A percentile compares a stretch with the other conserved stretches of the same genome.
phyloP scores from a whole-genome alignment of 2,888 invertebrate genomes.

The Acanthosepion esculentum region DNA sequence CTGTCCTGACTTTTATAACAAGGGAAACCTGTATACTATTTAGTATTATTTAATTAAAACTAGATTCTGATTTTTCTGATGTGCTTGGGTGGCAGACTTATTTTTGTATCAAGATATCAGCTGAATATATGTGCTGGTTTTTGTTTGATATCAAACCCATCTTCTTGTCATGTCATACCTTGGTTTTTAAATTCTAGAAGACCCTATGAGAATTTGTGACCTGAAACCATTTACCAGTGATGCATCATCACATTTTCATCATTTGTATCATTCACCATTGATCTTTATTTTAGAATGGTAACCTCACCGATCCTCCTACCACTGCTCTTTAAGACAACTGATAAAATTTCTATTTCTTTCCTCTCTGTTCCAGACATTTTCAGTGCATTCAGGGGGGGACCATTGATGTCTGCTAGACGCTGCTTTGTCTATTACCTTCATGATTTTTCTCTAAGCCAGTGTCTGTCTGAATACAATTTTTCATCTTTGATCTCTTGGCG shows the following conservation, averaged over 20 bases:
- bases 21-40: too few relatives aligned
- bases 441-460: background rate
- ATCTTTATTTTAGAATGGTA: background rate
- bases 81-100: too few relatives aligned
- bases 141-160: too few relatives aligned
- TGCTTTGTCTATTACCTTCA: background rate
- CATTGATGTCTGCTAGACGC: background rate
- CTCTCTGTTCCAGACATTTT: background rate
- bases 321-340: background rate
- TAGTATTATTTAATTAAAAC: too few relatives aligned
- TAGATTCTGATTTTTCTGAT: too few relatives aligned
- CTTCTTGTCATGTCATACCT: background rate
- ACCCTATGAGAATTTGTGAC: background rate
- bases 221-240: background rate
- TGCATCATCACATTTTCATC: background rate
- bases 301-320: background rate
- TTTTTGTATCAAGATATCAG: too few relatives aligned
- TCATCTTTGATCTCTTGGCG: background rate
- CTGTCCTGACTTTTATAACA: too few relatives aligned
- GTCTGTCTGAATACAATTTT: background rate
- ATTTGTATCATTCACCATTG: background rate
- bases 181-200: background rate
- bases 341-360: background rate
- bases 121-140: too few relatives aligned
- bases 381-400: background rate